These are phyloP conservation scores for Mormyrus lacerda DNA, from an alignment of 2,113 vertebrate species.

Conservation along the genomic window DNA sequence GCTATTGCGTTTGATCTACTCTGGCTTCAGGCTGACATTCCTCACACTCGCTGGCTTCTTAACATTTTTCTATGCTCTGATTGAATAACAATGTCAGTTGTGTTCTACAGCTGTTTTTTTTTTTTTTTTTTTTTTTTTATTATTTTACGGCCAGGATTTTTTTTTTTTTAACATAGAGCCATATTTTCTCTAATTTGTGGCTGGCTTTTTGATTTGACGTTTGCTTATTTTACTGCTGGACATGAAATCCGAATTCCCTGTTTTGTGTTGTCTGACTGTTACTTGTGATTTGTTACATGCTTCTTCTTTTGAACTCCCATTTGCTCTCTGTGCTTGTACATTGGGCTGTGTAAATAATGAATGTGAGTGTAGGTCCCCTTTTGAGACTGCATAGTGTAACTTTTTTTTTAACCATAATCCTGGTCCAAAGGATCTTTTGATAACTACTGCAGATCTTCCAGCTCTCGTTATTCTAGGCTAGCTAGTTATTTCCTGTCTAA, in stretches of 20 bases:
- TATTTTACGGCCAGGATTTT: not conserved
- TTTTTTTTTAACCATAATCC: not conserved
- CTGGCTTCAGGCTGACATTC: conserved; percentile 45
- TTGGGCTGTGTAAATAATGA: not conserved
- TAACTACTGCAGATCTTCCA: not conserved
- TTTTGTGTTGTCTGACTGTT: not conserved
- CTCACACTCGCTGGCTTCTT: conserved; percentile 32
- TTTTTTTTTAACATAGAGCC: not conserved
- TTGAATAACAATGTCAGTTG: not conserved
- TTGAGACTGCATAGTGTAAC: not conserved
- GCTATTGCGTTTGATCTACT: conserved; percentile 53
- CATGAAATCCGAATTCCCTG: not conserved
- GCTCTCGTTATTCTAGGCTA: not conserved
- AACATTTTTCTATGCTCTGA: not conserved
- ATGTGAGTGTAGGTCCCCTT: not conserved
- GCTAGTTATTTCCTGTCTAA: not conserved
- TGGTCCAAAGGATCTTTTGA: not conserved
- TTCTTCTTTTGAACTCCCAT: not conserved
- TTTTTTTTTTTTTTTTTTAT: not conserved
- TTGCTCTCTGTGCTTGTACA: not conserved
- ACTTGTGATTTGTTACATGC: not conserved
- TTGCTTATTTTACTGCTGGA: not conserved
- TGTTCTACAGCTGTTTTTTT: not conserved
- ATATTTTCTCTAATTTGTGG: conserved; percentile 1
- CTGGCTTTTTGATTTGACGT: not conserved